These are phyloP conservation scores for Napeogenes sylphis DNA, from an alignment of 2,888 invertebrate genomes.

Conservation along the genomic window DNA sequence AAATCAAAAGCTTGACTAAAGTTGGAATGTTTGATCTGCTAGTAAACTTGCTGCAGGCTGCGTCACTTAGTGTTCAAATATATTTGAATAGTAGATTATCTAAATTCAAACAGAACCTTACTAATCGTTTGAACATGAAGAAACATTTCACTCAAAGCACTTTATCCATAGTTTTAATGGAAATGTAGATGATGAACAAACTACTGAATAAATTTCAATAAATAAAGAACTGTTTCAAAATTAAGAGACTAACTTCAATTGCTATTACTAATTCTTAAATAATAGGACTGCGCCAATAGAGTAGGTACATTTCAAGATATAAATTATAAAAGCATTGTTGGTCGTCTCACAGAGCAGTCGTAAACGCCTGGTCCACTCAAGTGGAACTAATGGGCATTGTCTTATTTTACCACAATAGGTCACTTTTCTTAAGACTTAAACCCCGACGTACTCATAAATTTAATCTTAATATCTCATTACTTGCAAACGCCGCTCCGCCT, in stretches of 20 bases:
- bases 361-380: slow-evolving; percentile 60
- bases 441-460: slow-evolving; percentile 70
- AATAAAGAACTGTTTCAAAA: no score
- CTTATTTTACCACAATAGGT: slow-evolving; percentile 73
- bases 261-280: slow-evolving; percentile 17
- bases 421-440: slow-evolving; percentile 70
- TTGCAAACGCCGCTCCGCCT: slow-evolving; percentile 64
- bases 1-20: slow-evolving; percentile 56
- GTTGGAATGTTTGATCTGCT: slow-evolving; percentile 53
- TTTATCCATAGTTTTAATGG: no score
- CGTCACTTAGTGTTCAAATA: slow-evolving; percentile 42
- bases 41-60: slow-evolving; percentile 46
- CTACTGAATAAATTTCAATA: no score
- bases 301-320: slow-evolving; percentile 53
- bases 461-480: slow-evolving; percentile 74
- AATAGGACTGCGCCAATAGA: slow-evolving; percentile 43
- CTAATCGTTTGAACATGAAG: background rate
- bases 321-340: slow-evolving; percentile 70
- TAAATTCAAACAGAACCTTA: slow-evolving; percentile 15
- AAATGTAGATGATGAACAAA: no score
- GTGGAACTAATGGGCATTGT: slow-evolving; percentile 72
- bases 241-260: background rate
- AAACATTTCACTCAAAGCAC: no score
- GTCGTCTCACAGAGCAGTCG: slow-evolving; percentile 44
- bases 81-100: slow-evolving; percentile 37